Conservation (phyloP, 2,113 vertebrate genomes). For the Nycticebus coucang region DNA sequence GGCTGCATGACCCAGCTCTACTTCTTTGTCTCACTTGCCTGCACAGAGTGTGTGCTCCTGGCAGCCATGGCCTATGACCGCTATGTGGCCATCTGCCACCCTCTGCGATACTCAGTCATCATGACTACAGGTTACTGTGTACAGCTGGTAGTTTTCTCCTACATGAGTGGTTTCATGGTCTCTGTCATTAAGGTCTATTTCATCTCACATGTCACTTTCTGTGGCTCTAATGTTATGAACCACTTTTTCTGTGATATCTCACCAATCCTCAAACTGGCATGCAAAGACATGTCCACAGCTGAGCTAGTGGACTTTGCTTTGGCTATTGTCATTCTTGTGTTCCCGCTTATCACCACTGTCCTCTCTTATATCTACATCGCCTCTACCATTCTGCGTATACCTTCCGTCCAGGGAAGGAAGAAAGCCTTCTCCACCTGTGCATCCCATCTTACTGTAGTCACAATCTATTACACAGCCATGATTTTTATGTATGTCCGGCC, state of each 20-base stretch:
- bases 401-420: constrained; percentile 49
- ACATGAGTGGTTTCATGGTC: constrained; percentile 66
- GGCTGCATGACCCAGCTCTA: constrained; percentile 80
- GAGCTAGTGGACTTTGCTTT: constrained; percentile 75
- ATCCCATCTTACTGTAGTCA: constrained; percentile 75
- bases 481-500: constrained; percentile 81
- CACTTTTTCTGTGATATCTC: constrained; percentile 81
- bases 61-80: constrained; percentile 75
- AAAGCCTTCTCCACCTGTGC: constrained; percentile 82
- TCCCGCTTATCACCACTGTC: constrained; percentile 68
- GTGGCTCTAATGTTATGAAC: constrained; percentile 77
- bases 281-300: constrained; percentile 67
- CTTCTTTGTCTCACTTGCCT: constrained; percentile 78
- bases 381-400: constrained; percentile 72
- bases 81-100: constrained; percentile 75
- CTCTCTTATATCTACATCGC: constrained; percentile 80
- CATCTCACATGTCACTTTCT: constrained; percentile 74
- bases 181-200: constrained; percentile 75
- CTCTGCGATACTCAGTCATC: constrained; percentile 64
- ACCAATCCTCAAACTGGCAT: constrained; percentile 80
- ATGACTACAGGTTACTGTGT: constrained; percentile 59
- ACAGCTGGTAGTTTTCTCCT: constrained; percentile 60
- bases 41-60: constrained; percentile 79
- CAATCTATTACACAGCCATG: constrained; percentile 77
- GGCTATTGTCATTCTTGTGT: constrained; percentile 76